Evolutionary conservation across 2,797 vertebrate genomes (phyloP).

Genomic region (Pterois miles): DNA sequence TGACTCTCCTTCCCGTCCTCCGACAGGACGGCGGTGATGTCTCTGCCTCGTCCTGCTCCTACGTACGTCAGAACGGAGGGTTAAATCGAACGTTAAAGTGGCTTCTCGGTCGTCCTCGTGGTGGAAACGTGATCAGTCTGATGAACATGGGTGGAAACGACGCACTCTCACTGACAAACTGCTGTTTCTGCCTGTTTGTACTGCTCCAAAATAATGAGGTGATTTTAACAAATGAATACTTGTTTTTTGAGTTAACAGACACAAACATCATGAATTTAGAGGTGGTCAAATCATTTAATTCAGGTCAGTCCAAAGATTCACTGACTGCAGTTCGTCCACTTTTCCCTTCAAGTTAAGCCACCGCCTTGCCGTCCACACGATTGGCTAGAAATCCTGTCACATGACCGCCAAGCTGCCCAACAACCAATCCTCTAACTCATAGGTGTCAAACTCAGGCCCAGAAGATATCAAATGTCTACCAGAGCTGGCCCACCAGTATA

Average conservation of each 20-base stretch:
- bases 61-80: constrained; percentile 24
- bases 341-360: no score
- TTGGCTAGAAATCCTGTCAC: no score
- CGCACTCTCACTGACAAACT: background rate
- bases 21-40: constrained; percentile 86
- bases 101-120: background rate
- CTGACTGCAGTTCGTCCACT: background rate
- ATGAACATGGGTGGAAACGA: background rate
- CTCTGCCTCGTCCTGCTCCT: constrained; percentile 86
- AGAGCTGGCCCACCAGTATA: no score
- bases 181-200: background rate
- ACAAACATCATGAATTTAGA: background rate
- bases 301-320: background rate
- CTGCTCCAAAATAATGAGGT: background rate
- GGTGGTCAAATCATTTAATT: background rate
- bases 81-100: background rate
- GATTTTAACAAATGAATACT: background rate
- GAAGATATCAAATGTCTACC: no score
- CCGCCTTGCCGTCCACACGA: no score
- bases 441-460: no score
- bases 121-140: background rate
- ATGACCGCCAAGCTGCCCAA: no score
- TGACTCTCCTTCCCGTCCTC: constrained; percentile 88
- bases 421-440: no score
- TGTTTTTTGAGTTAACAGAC: background rate